Evolutionary conservation across 2,113 vertebrate genomes (phyloP), one percentile per base, ranked within the genome.

Genomic region (Corydoras maculifer): DNA sequence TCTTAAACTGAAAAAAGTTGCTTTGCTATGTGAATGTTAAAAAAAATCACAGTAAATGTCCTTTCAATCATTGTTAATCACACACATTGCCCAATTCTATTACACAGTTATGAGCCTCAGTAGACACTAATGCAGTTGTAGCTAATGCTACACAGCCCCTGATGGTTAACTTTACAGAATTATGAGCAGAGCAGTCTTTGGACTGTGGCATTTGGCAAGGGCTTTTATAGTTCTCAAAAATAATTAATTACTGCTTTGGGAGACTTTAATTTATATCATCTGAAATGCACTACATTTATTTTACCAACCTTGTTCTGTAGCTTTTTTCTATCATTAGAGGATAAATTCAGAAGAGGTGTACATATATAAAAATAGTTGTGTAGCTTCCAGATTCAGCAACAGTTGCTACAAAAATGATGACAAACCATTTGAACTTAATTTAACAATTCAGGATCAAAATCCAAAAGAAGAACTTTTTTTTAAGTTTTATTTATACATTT

Each of bases 11-110:
- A 69, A 58, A 62, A 68, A 68, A 78, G 53, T 43, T 57, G 66
- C 60, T 51, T 63, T 69, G 64, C 51, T 15, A 31, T 74, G 60
- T 53, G 43, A 58, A 61, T 71, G 77, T 49, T 63, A 35, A 32
- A 71, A 70, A 60, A 58, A 31, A 11, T 14, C 54, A n/a, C 30
- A 10, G 30, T 67, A 67, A 73, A 61, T 48, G 57, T 60, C 49
- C 60, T 72, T 75, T 78, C 62, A 65, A 72, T 78, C 77, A 72
- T 30, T 8, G 30, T 70, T 75, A 74, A 60, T 59, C 15, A 64
- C 69, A 72, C 49, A 71, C 69, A 68, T 54, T 31, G 55, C 18
- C 59, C 63, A 63, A 72, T 75, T 75, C 69, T 74, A 75, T 72
- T 72, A 66, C 35, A 75, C 64, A 61, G 61, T 65, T 71, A 62